A percentile compares a stretch with the other conserved stretches of the same genome.
phyloP scores from a whole-genome alignment of 2,113 vertebrate species.

The Lepisosteus oculatus region DNA sequence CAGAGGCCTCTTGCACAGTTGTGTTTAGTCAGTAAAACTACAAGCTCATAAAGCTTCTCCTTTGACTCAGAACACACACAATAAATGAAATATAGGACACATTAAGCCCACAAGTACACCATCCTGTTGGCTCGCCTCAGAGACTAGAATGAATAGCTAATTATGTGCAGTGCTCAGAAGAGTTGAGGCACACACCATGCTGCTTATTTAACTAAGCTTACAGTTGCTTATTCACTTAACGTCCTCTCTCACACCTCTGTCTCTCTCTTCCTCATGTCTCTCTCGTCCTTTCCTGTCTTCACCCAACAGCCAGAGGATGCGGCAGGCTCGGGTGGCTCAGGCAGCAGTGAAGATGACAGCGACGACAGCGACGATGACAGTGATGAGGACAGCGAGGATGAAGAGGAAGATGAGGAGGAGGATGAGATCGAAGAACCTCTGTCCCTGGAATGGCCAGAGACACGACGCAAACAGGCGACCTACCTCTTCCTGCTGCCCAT shows the following conservation, averaged over 20 bases:
- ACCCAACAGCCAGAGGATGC: constrained; percentile 33
- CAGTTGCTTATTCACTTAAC: too few relatives aligned
- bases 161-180: too few relatives aligned
- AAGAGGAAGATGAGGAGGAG: constrained; percentile 48
- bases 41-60: too few relatives aligned
- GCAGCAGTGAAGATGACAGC: constrained; percentile 48
- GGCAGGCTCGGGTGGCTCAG: constrained; percentile 36
- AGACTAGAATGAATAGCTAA: too few relatives aligned
- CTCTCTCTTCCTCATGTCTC: constrained; percentile 7
- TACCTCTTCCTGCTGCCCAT: constrained; percentile 91
- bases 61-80: too few relatives aligned
- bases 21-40: too few relatives aligned
- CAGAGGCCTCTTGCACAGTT: too few relatives aligned
- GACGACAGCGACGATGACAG: constrained; percentile 50
- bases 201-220: too few relatives aligned
- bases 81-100: too few relatives aligned
- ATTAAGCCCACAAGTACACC: too few relatives aligned
- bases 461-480: constrained; percentile 76
- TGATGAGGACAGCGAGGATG: constrained; percentile 23
- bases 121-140: too few relatives aligned
- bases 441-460: constrained; percentile 87
- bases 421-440: constrained; percentile 76
- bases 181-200: too few relatives aligned
- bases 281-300: constrained; percentile 5
- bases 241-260: not conserved